A percentile compares a stretch with the other conserved stretches of the same genome.
These are phyloP conservation scores for Petrosia ficiformis DNA, from an alignment of 37 sponge, comb jelly and placozoan species.

Conservation along the genomic window DNA sequence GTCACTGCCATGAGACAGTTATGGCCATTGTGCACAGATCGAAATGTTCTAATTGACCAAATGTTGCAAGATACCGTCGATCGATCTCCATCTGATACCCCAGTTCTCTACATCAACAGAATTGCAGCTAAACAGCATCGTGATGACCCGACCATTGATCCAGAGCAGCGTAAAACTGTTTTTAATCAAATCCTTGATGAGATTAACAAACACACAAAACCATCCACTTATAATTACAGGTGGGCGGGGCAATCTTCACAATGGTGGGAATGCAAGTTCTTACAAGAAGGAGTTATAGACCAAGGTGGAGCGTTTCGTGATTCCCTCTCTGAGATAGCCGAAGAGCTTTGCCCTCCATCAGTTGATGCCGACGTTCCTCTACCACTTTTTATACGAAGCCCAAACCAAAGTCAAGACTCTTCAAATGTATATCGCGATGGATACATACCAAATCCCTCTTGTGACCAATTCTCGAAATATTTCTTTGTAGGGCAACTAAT, in stretches of 20 bases:
- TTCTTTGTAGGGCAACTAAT: slow-evolving; percentile 81
- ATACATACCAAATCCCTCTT: slow-evolving; percentile 86
- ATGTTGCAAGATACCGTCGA: slow-evolving; percentile 39
- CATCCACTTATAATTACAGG: slow-evolving; percentile 59
- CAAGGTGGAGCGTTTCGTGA: slow-evolving; percentile 96
- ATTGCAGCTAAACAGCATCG: slow-evolving; percentile 67
- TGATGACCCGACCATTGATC: slow-evolving; percentile 73
- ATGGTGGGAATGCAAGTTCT: slow-evolving; percentile 96
- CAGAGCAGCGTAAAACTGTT: slow-evolving; percentile 60
- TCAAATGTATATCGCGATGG: slow-evolving; percentile 81
- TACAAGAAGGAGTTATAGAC: slow-evolving; percentile 86
- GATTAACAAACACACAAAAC: slow-evolving; percentile 61
- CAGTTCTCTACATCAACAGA: slow-evolving; percentile 74
- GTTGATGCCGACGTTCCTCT: slow-evolving; percentile 56
- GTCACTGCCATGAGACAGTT: slow-evolving; percentile 58
- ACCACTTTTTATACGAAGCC: slow-evolving; percentile 84
- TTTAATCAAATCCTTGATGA: slow-evolving; percentile 64
- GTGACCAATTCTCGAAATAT: slow-evolving; percentile 52
- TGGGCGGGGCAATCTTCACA: slow-evolving; percentile 75
- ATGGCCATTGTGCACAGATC: slow-evolving; percentile 57
- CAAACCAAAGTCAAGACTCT: slow-evolving; percentile 90
- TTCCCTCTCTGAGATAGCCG: slow-evolving; percentile 79
- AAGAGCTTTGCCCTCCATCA: slow-evolving; percentile 85
- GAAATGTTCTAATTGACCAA: slow-evolving; percentile 63
- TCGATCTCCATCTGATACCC: slow-evolving; percentile 33